These are phyloP conservation scores for Parasteatoda tepidariorum DNA, from an alignment of 1,140 invertebrate genomes.

Conservation along the genomic window DNA sequence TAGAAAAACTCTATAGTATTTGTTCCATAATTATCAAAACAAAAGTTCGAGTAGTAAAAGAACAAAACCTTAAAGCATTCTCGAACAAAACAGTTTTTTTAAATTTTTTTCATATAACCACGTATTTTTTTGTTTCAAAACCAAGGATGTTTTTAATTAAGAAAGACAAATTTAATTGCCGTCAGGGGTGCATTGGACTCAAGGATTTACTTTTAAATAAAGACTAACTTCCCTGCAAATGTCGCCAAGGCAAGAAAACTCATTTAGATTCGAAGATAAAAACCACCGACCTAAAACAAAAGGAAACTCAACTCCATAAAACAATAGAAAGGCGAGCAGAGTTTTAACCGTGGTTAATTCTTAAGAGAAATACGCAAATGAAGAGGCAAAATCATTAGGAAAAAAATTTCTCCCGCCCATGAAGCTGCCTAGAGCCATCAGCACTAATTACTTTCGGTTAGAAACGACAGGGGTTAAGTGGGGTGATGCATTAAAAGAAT, in stretches of 20 bases:
- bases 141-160: constrained; percentile 40
- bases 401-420: not conserved
- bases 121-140: not conserved
- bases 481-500: constrained; percentile 20
- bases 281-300: constrained; percentile 16
- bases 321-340: constrained; percentile 6
- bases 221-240: not conserved
- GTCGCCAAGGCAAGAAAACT: constrained; percentile 10
- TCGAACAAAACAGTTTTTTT: not conserved
- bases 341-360: not conserved
- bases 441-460: constrained; percentile 31
- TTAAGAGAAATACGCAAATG: constrained; percentile 10
- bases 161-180: constrained; percentile 37
- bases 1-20: no score
- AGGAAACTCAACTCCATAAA: not conserved
- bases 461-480: constrained; percentile 32
- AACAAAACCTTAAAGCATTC: not conserved
- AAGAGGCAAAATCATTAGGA: constrained; percentile 29
- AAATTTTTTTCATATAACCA: not conserved
- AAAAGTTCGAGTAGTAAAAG: not conserved
- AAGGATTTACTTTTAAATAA: constrained; percentile 19
- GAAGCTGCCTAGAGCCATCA: constrained; percentile 16
- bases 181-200: constrained; percentile 3
- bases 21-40: constrained; percentile 23
- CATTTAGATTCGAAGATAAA: constrained; percentile 49